Percentiles rank a stretch among this genome's conserved stretches.
Conservation (phyloP, 2,113 vertebrate genomes). For the Arizona elegans region DNA sequence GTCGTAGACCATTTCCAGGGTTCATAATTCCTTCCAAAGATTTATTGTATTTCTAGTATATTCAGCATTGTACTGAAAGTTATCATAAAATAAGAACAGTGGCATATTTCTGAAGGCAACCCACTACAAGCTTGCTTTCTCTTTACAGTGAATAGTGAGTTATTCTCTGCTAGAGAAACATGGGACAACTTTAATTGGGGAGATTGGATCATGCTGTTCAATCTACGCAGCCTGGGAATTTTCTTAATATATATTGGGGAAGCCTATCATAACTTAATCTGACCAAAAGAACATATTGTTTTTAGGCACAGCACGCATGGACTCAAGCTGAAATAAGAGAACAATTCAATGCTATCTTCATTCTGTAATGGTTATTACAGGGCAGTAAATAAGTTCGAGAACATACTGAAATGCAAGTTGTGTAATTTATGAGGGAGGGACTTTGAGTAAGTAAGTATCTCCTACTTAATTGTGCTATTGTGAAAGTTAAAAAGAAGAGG, state of each 20-base stretch:
- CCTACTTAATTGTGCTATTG: neutral
- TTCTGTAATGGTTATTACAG: neutral
- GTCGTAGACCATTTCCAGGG: too few species aligned
- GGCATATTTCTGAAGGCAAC: neutral
- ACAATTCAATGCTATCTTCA: neutral
- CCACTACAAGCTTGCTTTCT: neutral
- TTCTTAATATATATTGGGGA: neutral
- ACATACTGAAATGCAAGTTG: neutral
- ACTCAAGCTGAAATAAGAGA: neutral
- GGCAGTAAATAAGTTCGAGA: neutral
- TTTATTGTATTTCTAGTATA: neutral
- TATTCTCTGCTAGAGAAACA: neutral
- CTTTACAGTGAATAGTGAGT: neutral
- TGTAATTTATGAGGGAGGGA: neutral
- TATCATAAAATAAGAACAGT: neutral
- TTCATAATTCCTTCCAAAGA: neutral
- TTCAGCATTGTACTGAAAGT: neutral
- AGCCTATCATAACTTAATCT: neutral
- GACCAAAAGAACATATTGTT: neutral
- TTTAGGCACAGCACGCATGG: neutral
- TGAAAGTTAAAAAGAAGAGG: neutral
- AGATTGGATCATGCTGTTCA: neutral
- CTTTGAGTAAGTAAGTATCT: neutral
- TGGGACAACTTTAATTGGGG: neutral
- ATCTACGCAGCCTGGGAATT: neutral